Percentiles rank a stretch among this genome's conserved stretches.
phyloP scores from a whole-genome alignment of 2,797 vertebrate genomes.

The Acanthurus lineatus region DNA sequence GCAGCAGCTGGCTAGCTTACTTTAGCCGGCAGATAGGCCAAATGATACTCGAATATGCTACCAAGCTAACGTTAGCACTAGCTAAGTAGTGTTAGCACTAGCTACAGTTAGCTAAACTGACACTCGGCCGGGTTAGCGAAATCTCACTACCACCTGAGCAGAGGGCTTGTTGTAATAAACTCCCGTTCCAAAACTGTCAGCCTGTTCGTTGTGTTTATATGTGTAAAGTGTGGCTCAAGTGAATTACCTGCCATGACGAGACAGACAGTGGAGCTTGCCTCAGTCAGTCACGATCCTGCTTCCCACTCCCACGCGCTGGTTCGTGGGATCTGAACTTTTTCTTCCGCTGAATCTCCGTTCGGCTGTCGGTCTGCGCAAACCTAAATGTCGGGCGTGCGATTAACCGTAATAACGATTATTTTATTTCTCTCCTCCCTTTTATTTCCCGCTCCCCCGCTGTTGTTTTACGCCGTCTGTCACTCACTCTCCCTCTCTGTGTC shows the following conservation, averaged over 20 bases:
- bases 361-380: slow-evolving; percentile 24
- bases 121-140: slow-evolving; percentile 2
- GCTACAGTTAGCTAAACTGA: slow-evolving; percentile 40
- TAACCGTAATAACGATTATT: background rate
- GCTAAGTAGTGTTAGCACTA: slow-evolving; percentile 55
- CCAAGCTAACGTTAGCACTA: slow-evolving; percentile 60
- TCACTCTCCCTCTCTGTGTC: slow-evolving; percentile 29
- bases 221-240: background rate
- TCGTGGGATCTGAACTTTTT: slow-evolving; percentile 77
- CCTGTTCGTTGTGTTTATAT: background rate
- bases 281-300: slow-evolving; percentile 80
- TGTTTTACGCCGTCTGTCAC: slow-evolving; percentile 21
- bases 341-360: slow-evolving; percentile 52
- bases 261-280: slow-evolving; percentile 80
- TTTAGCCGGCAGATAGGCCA: slow-evolving; percentile 56
- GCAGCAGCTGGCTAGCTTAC: slow-evolving; percentile 36
- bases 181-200: background rate
- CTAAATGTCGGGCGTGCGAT: slow-evolving; percentile 18
- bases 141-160: background rate
- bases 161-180: background rate
- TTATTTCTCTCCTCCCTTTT: background rate
- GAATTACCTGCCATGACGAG: slow-evolving; percentile 88
- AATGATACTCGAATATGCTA: slow-evolving; percentile 59
- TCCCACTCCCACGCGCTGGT: slow-evolving; percentile 80
- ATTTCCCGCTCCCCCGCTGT: slow-evolving; percentile 44